Percentiles rank a stretch among this genome's conserved stretches.
Conservation (phyloP, 2,888 invertebrate genomes). For the Globia sparganii region DNA sequence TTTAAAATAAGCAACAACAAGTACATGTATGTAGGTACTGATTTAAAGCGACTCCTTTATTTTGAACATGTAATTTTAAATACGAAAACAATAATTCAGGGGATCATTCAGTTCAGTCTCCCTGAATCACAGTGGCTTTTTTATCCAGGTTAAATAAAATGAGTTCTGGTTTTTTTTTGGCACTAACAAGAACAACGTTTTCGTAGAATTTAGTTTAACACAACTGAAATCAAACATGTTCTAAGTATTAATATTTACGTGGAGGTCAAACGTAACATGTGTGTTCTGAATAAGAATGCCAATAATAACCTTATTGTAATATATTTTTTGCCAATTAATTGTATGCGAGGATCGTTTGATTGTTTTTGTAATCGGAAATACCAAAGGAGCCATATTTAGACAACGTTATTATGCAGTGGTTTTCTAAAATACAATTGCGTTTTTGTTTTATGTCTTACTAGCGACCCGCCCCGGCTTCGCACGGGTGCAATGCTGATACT, state of each 20-base stretch:
- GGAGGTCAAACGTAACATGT: constrained; percentile 21
- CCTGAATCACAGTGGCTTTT: no score
- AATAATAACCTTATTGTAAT: constrained; percentile 22
- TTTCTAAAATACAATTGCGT: background rate
- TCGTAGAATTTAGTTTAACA: background rate
- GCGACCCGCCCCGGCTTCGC: no score
- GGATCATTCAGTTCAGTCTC: background rate
- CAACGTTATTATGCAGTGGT: background rate
- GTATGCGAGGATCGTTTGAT: background rate
- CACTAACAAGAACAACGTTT: background rate
- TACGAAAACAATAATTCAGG: background rate
- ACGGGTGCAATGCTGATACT: no score
- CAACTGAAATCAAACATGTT: background rate
- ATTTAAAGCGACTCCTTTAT: background rate
- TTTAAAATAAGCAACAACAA: background rate
- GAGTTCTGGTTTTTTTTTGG: no score
- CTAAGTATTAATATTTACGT: background rate
- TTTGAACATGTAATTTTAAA: background rate
- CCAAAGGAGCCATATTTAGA: background rate
- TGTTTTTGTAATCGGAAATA: background rate
- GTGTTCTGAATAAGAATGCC: constrained; percentile 27
- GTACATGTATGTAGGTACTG: background rate
- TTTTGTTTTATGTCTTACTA: background rate
- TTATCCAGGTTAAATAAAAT: background rate
- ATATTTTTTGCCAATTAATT: constrained; percentile 5